Conservation (phyloP, 1,140 invertebrate genomes). For the Orchestia grillus region DNA sequence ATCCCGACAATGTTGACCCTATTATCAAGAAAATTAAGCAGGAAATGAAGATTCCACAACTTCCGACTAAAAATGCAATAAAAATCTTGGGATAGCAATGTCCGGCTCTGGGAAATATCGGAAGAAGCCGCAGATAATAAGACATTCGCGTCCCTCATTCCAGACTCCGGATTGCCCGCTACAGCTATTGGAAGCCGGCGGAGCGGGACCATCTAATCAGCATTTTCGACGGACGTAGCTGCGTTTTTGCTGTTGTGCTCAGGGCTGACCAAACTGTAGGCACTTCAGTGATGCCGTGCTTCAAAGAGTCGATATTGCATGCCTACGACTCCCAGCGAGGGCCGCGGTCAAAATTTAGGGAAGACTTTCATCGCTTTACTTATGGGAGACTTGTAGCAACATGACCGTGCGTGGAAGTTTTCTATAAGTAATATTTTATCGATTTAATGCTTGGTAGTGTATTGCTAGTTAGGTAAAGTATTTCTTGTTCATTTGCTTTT, state of each 20-base stretch:
- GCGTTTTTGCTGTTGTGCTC: not conserved
- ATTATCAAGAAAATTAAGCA: not conserved
- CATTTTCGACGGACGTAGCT: not conserved
- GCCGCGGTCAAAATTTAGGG: not conserved
- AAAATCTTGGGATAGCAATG: not conserved
- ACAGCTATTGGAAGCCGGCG: too few species aligned
- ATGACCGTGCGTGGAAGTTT: too few species aligned
- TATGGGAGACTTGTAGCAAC: too few species aligned
- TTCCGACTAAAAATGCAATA: not conserved
- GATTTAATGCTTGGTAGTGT: too few species aligned
- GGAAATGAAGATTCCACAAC: not conserved
- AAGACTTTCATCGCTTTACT: too few species aligned
- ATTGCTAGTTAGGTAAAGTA: too few species aligned
- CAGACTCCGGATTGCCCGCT: not conserved
- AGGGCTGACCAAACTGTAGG: not conserved
- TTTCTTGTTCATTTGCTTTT: too few species aligned
- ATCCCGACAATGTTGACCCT: not conserved
- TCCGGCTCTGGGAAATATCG: not conserved
- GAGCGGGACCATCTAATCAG: not conserved
- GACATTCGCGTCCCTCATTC: not conserved
- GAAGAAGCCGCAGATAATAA: not conserved
- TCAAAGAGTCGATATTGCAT: not conserved
- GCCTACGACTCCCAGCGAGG: not conserved
- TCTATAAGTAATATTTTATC: too few species aligned
- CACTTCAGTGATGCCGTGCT: not conserved